Percentiles rank a stretch among this genome's conserved stretches.
These are phyloP conservation scores for Tolmerus cingulatus DNA, from an alignment of 2,888 invertebrate genomes.

Conservation along the genomic window DNA sequence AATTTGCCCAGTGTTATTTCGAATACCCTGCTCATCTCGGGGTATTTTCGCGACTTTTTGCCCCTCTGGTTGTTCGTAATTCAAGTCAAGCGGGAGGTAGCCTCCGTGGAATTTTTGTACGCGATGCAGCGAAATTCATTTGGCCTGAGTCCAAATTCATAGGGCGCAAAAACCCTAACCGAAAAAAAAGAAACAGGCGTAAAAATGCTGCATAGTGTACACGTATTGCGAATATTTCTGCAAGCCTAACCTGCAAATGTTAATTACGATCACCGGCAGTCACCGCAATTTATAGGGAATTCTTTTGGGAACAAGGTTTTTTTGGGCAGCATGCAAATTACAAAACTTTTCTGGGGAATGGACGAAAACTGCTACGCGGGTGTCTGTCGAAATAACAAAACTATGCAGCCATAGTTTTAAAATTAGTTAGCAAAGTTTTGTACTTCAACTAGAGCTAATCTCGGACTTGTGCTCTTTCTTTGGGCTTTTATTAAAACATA, in stretches of 20 bases:
- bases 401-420: background rate
- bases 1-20: background rate
- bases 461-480: background rate
- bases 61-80: background rate
- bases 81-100: background rate
- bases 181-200: background rate
- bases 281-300: background rate
- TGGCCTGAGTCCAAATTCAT: background rate
- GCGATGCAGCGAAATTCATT: conserved; percentile 5
- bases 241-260: conserved; percentile 5
- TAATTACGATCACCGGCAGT: conserved; percentile 4
- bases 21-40: background rate
- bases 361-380: background rate
- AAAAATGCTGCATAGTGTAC: background rate
- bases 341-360: background rate
- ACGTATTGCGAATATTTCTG: background rate
- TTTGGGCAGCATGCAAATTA: background rate
- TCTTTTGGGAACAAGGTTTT: background rate
- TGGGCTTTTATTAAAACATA: background rate
- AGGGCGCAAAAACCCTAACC: background rate
- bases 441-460: background rate
- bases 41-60: background rate
- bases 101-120: background rate
- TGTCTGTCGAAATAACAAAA: background rate
- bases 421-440: background rate